A percentile compares a stretch with the other conserved stretches of the same genome.
These are phyloP conservation scores for Vireo griseus DNA, from an alignment of 2,797 vertebrate species.

Conservation along the genomic window DNA sequence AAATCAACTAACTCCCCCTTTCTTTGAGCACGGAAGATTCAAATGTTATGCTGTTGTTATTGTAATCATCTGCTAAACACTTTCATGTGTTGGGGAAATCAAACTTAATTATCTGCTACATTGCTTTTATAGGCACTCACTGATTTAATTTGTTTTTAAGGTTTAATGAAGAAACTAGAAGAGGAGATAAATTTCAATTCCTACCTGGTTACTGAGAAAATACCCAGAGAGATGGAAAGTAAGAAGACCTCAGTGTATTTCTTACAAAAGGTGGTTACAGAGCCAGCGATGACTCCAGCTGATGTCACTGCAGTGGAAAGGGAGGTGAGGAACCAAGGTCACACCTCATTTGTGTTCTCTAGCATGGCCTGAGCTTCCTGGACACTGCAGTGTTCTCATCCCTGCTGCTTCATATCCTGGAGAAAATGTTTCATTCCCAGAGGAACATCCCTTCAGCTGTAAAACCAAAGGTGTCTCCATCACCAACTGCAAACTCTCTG, in stretches of 20 bases:
- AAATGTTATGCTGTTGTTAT: not conserved
- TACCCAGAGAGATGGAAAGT: slow-evolving; percentile 88
- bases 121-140: slow-evolving; percentile 3
- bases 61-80: slow-evolving; percentile 22
- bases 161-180: slow-evolving; percentile 91
- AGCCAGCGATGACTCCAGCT: slow-evolving; percentile 89
- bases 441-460: not conserved
- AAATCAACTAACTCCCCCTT: not conserved
- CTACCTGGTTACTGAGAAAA: slow-evolving; percentile 91
- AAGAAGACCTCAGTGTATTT: slow-evolving; percentile 82
- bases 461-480: not conserved
- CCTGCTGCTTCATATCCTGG: not conserved
- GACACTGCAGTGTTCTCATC: not conserved
- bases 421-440: not conserved
- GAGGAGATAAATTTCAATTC: slow-evolving; percentile 95
- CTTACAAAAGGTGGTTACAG: slow-evolving; percentile 87
- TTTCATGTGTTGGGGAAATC: not conserved
- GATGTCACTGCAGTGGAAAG: slow-evolving; percentile 85
- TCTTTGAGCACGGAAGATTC: not conserved
- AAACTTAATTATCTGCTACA: slow-evolving; percentile 1
- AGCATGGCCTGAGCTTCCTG: not conserved
- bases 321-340: slow-evolving; percentile 77
- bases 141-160: slow-evolving; percentile 72
- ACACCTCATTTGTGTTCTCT: not conserved
- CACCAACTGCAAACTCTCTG: not conserved